phyloP scores from a whole-genome alignment of 1,140 invertebrate species.

The Pseudomyrmex sp. region DNA sequence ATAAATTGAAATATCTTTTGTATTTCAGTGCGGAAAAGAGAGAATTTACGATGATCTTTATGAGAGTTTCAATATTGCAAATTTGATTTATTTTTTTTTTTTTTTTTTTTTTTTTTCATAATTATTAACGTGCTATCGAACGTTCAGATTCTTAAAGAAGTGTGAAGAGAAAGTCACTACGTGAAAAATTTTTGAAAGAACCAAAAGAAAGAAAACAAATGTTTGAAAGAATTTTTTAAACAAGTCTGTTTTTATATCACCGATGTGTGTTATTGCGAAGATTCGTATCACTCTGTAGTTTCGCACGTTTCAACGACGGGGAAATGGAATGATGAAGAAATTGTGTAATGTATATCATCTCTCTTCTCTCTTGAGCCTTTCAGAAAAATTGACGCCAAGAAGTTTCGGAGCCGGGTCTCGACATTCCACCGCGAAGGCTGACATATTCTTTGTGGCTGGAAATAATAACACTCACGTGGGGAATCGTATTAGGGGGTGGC shows the following conservation, averaged over 20 bases:
- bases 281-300: not conserved
- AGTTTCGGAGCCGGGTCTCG: not conserved
- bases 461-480: conserved; percentile 61
- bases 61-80: too few species aligned
- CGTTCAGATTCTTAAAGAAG: too few species aligned
- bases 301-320: not conserved
- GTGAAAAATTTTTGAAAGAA: too few species aligned
- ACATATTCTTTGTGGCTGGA: conserved; percentile 5
- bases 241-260: not conserved
- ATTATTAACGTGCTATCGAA: not conserved
- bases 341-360: conserved; percentile 1
- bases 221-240: too few species aligned
- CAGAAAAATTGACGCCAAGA: not conserved
- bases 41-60: not conserved
- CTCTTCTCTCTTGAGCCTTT: not conserved
- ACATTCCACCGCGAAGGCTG: not conserved
- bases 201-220: too few species aligned
- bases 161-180: too few species aligned
- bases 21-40: not conserved
- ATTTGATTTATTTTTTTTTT: not conserved
- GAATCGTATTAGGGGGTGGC: conserved; percentile 75
- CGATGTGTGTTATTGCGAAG: not conserved
- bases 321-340: not conserved
- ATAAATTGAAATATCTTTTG: conserved; percentile 33
- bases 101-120: not conserved